Evolutionary conservation across 2,888 invertebrate species (phyloP).

Genomic region (Morinoia aosen): DNA sequence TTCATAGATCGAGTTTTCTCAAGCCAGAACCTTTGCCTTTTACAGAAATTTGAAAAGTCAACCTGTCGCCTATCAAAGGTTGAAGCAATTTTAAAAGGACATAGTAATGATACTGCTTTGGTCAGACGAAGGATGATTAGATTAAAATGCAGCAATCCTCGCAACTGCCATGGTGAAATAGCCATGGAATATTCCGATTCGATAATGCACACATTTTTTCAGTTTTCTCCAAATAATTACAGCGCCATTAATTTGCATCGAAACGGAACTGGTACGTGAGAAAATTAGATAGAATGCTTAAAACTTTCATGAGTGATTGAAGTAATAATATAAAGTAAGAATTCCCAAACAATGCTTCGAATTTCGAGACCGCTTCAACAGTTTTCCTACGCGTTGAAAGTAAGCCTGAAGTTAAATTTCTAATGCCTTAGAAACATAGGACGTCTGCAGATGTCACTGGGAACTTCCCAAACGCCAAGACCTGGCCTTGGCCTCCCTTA

Average conservation of each 20-base stretch:
- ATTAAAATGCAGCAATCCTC: too few species aligned
- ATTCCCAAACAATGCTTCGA: background rate
- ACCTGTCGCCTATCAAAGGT: too few species aligned
- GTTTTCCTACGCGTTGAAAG: background rate
- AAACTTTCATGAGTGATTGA: background rate
- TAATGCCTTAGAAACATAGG: background rate
- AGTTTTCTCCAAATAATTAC: too few species aligned
- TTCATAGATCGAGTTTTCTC: too few species aligned
- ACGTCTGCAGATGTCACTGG: background rate
- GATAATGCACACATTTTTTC: background rate
- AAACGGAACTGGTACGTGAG: background rate
- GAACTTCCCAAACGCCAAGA: background rate
- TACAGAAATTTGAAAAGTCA: too few species aligned
- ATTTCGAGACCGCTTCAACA: background rate
- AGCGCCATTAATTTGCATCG: too few species aligned
- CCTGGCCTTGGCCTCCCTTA: too few species aligned
- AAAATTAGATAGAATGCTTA: background rate
- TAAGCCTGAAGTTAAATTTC: background rate
- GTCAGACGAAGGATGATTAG: too few species aligned
- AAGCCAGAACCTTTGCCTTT: too few species aligned
- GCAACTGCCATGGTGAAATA: background rate
- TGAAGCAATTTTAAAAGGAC: too few species aligned
- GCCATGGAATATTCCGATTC: background rate
- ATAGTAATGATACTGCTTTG: too few species aligned
- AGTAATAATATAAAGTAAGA: background rate